Evolutionary conservation across 2,113 vertebrate genomes (phyloP), one percentile per base, ranked within the genome.

Genomic region (Himantopus leucocephalus): DNA sequence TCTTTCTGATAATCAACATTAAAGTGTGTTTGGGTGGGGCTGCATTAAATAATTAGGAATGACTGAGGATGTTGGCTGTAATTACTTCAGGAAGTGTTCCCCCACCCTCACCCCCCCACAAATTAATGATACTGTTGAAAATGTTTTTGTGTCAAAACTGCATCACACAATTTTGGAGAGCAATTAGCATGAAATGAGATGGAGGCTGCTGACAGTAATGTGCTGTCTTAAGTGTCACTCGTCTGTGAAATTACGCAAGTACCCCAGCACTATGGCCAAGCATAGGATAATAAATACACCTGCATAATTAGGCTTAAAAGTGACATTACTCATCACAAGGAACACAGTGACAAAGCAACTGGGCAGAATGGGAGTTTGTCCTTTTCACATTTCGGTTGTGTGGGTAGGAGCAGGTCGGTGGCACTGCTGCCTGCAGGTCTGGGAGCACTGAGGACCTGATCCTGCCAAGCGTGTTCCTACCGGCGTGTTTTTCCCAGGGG

Each of bases 131-230:
- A 73, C 97, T 96, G 85, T 88, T 91, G 91, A 86, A 85, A 91
- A 93, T 88, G 95, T 62, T 95, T 97, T 94, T 79, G 47, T 90
- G 93, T 88, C 96, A 74, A 59, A 94, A 72, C 75, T 50, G 96
- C 96, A 64, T 91, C 96, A 62, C 71, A 74, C 92, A 67, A 70
- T 97, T 96, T 79, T 73, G 94, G 92, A 97, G 95, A 84, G 97
- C 97, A 97, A 97, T 98, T 97, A 97, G 96, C 94, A 37, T 41
- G 96, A 97, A 97, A 97, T 94, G 96, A 98, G 97, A 45, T 87
- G 95, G 86, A 85, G 89, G 89, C 91, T 66, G 72, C 92, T 26
- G 96, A 76, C 96, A 52, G 77, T 43, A 94, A 93, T 91, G 95
- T 12, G 55, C 73, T 91, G 86, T 73, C 92, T 88, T 67, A 53